Conservation (phyloP, 2,113 vertebrate species). For the Gadus macrocephalus region DNA sequence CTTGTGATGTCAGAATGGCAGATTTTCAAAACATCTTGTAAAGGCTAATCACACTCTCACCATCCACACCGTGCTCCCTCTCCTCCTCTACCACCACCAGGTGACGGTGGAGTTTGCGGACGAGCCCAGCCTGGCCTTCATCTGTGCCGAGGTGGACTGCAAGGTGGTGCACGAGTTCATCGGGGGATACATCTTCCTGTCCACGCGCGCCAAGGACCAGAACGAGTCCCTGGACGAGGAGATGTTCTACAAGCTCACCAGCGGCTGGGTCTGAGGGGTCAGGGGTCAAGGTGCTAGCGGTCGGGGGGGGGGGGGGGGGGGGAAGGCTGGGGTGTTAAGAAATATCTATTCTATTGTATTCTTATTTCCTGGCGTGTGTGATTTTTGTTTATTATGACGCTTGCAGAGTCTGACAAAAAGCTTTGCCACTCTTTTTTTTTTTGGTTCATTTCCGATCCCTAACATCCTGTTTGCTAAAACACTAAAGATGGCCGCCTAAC, state of each 20-base stretch:
- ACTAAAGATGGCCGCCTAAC: slow-evolving; percentile 32
- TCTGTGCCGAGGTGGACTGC: slow-evolving; percentile 95
- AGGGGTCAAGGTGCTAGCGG: slow-evolving; percentile 22
- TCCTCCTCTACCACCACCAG: slow-evolving; percentile 51
- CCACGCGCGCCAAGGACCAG: slow-evolving; percentile 96
- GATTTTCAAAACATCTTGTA: too few relatives aligned
- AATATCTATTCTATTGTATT: slow-evolving; percentile 47
- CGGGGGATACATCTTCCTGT: slow-evolving; percentile 97
- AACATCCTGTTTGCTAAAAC: slow-evolving; percentile 46
- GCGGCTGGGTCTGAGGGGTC: slow-evolving; percentile 89
- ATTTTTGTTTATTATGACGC: too few relatives aligned
- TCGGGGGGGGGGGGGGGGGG: not conserved
- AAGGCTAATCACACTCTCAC: too few relatives aligned
- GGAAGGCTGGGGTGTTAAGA: slow-evolving; percentile 10
- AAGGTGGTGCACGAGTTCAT: slow-evolving; percentile 99
- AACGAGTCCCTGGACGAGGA: slow-evolving; percentile 98
- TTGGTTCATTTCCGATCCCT: slow-evolving; percentile 25
- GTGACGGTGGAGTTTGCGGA: slow-evolving; percentile 97
- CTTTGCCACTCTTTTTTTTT: slow-evolving; percentile 6
- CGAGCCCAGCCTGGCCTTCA: slow-evolving; percentile 90
- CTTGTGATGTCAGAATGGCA: too few relatives aligned
- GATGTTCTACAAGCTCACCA: slow-evolving; percentile 99
- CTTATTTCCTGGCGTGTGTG: slow-evolving; percentile 30
- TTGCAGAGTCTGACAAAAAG: not conserved
- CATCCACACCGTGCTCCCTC: too few relatives aligned